These are phyloP conservation scores for Pseudomyrmex cubaensis DNA, from an alignment of 1,140 invertebrate genomes.

Conservation along the genomic window DNA sequence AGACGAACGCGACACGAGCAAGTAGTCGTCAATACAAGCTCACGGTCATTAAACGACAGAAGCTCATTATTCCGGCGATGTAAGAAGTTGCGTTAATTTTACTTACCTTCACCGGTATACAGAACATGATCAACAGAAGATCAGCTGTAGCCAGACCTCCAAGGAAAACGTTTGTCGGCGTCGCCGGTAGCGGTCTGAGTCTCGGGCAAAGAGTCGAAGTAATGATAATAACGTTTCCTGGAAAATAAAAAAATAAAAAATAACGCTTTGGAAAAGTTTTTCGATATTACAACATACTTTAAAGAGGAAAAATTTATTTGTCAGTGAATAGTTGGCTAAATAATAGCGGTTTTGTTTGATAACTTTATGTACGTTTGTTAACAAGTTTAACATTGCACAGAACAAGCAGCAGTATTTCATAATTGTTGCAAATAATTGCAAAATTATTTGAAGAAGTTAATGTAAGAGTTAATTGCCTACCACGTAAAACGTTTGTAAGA, in stretches of 20 bases:
- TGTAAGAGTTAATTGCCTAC: too few relatives aligned
- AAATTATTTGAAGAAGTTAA: not conserved
- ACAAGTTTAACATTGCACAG: not conserved
- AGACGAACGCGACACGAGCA: not conserved
- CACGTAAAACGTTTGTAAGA: not conserved
- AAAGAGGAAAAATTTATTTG: not conserved
- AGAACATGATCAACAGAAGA: conserved; percentile 89
- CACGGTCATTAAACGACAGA: not conserved
- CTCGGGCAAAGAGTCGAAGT: conserved; percentile 86
- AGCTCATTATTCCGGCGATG: not conserved
- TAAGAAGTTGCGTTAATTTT: not conserved
- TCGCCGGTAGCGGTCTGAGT: conserved; percentile 85
- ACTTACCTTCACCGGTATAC: conserved; percentile 91
- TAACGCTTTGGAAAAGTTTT: not conserved
- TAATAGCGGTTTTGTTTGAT: conserved; percentile 1
- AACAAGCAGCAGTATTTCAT: not conserved
- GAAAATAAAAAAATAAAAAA: conserved; percentile 40
- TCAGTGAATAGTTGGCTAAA: not conserved
- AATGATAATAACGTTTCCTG: conserved; percentile 82
- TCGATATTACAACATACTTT: not conserved
- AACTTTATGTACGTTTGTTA: not conserved
- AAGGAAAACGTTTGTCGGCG: conserved; percentile 90
- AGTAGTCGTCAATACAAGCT: not conserved
- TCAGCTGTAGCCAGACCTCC: conserved; percentile 90
- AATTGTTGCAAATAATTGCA: conserved; percentile 1